Percentiles rank a stretch among this genome's conserved stretches.
These are phyloP conservation scores for Octomys mimax DNA, from an alignment of 2,797 vertebrate genomes.

Conservation along the genomic window DNA sequence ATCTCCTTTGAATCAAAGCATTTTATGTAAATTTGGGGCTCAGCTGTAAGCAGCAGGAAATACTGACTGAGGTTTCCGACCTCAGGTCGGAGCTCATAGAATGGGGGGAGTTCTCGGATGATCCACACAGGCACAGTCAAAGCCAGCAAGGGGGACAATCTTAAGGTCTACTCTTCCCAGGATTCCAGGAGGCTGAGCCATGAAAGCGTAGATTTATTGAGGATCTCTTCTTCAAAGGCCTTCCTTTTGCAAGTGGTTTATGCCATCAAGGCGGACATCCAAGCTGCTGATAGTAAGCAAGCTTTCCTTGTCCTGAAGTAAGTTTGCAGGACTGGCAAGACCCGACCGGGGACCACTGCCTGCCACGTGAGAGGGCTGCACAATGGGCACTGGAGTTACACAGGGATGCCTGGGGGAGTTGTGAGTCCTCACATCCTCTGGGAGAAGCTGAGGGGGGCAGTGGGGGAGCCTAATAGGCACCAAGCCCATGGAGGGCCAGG, in stretches of 20 bases:
- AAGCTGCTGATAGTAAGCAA: too few relatives aligned
- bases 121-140: background rate
- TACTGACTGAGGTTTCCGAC: background rate
- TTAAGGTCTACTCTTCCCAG: too few relatives aligned
- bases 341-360: fast-evolving
- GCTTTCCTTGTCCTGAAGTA: background rate
- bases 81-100: background rate
- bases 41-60: background rate
- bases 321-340: background rate
- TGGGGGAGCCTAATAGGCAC: background rate
- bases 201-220: too few relatives aligned
- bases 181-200: background rate
- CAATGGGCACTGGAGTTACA: background rate
- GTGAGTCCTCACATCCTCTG: background rate
- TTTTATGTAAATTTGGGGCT: background rate
- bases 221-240: background rate
- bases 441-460: background rate
- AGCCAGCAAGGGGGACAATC: background rate
- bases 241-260: background rate
- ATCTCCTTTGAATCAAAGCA: constrained; percentile 39
- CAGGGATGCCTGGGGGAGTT: too few relatives aligned
- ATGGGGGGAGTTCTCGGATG: background rate
- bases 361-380: background rate
- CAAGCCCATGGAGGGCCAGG: background rate
- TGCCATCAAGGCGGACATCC: background rate